Conservation (phyloP, 2,797 vertebrate genomes). For the Spinus olivaceus region DNA sequence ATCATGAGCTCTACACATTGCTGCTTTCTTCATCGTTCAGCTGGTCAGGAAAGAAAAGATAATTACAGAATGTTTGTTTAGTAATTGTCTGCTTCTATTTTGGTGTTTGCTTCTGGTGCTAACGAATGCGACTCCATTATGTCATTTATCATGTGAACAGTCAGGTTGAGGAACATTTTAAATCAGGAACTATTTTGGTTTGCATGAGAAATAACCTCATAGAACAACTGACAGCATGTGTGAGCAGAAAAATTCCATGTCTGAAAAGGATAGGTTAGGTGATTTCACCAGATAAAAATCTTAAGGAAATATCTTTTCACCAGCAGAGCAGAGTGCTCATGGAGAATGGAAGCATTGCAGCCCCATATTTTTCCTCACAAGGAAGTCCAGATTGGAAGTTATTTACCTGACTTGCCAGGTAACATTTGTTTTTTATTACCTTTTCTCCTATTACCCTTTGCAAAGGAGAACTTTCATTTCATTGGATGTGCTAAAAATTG, state of each 20-base stretch:
- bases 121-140: conserved; percentile 27
- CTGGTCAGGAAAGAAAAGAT: conserved; percentile 48
- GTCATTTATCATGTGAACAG: conserved; percentile 59
- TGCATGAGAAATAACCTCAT: conserved; percentile 42
- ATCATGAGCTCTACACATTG: conserved; percentile 22
- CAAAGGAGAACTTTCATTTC: background rate
- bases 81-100: conserved; percentile 57
- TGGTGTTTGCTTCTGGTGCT: conserved; percentile 44
- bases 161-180: conserved; percentile 44
- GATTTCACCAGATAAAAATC: background rate
- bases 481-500: conserved; percentile 8
- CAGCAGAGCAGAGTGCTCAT: background rate
- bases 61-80: conserved; percentile 60
- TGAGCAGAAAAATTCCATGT: conserved; percentile 39
- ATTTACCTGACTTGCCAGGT: conserved; percentile 25
- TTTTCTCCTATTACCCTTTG: background rate
- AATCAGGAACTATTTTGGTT: conserved; percentile 45
- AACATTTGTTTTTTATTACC: background rate
- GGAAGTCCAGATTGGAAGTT: conserved; percentile 16
- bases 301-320: conserved; percentile 4
- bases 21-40: conserved; percentile 35
- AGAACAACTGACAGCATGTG: conserved; percentile 38
- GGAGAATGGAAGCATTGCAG: background rate
- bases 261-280: conserved; percentile 22
- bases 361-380: background rate